Base-by-base conservation (phyloP, 1,140 invertebrate species). In the Drosophila athabasca region DNA sequence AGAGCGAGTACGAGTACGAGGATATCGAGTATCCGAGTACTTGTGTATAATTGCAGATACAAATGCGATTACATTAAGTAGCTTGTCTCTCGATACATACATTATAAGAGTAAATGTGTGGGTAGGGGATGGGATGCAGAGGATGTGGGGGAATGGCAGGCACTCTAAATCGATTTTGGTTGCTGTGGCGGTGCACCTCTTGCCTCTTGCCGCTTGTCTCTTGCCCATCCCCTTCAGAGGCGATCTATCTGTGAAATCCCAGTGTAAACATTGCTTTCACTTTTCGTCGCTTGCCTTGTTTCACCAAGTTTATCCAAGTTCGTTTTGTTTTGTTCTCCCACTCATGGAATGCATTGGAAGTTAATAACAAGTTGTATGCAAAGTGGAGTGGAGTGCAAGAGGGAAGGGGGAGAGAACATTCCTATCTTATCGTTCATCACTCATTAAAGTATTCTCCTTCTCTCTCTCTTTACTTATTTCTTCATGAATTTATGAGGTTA, bases 61-160 rank as follows among this genome's bases (percentile, higher is more conserved):
- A 88, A 79, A 87, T 88, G 82, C 78, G 83, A 87, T 87, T 88
- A 87, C 69, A 82, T 76, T 87, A 88, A 88, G 82, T 67, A 76
- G 62, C 74, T 76, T 85, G 82, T 85, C 78, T 62, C 61, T 64
- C 61, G 70, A 76, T 22, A 50, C 45, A 62, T 74, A 65, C 45
- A 62, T 74, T 57, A 65, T 72, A 26, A 3, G 24, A 26, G 24
- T 26, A 72, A 73, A 73, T 72, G 58, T 50, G 41, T 35, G 3
- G 0, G 0, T 22, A 41, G 41, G n/a, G 50, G 39, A 11, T 19
- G 24, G 15, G 19, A 29, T 35, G 22, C 17, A 1, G 22, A 13
- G 44, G 29, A 29, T 2, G n/a, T 22, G 22, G 70, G 31, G 17
- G 15, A 45, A n/a, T 29, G 43, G 29, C 4, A 26, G 31, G 15